phyloP scores from a whole-genome alignment of 2,797 vertebrate species.

The Paguma larvata region DNA sequence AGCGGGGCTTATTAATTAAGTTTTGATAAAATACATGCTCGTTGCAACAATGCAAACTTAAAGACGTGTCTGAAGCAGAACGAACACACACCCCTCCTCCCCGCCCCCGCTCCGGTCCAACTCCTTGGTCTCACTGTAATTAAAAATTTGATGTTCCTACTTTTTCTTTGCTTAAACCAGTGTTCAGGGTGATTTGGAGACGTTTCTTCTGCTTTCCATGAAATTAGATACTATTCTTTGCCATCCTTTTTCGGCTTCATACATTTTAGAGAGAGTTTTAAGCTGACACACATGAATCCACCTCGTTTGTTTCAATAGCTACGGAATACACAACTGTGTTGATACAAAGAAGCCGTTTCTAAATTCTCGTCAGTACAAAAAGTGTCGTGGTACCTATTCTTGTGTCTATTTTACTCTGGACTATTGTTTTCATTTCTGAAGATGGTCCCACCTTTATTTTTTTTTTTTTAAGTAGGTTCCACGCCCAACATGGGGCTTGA shows the following conservation, averaged over 20 bases:
- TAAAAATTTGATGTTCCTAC: constrained; percentile 6
- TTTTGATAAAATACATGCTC: neutral
- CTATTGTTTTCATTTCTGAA: constrained; percentile 31
- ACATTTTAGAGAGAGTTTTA: neutral
- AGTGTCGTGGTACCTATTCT: neutral
- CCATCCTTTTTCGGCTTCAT: neutral
- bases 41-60: neutral
- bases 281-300: neutral
- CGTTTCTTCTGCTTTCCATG: constrained; percentile 30
- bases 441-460: neutral
- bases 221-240: neutral
- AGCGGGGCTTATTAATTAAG: neutral
- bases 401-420: neutral
- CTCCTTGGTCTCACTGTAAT: neutral
- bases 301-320: neutral
- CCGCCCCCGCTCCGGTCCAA: neutral
- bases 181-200: neutral
- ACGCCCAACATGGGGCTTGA: neutral
- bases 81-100: neutral
- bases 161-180: neutral
- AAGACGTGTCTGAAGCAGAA: constrained; percentile 30
- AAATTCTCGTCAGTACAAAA: neutral
- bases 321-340: neutral
- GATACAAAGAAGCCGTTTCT: neutral
- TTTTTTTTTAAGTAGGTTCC: neutral